A percentile compares a stretch with the other conserved stretches of the same genome.
Conservation (phyloP, 2,888 invertebrate species). For the Copidosoma aretas region DNA sequence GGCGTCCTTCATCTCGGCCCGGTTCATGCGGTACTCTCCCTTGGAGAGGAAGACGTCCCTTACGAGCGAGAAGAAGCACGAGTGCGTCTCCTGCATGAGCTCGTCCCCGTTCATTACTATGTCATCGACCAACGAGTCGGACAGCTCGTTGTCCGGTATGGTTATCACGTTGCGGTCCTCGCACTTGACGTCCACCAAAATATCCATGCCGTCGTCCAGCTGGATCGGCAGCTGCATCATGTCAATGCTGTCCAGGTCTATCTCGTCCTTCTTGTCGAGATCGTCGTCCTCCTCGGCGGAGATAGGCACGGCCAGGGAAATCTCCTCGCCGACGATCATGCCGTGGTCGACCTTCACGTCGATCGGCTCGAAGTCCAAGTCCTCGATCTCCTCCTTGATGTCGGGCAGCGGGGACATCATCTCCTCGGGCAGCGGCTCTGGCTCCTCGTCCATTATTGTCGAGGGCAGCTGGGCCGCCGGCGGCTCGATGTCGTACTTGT, state of each 20-base stretch:
- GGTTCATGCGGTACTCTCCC: slow-evolving; percentile 82
- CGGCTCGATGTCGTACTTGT: slow-evolving; percentile 39
- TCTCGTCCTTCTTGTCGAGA: slow-evolving; percentile 56
- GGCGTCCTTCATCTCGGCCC: slow-evolving; percentile 76
- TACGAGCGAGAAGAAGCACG: slow-evolving; percentile 86
- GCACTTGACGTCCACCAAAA: slow-evolving; percentile 65
- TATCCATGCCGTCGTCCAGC: slow-evolving; percentile 70
- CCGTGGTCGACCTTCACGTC: slow-evolving; percentile 49
- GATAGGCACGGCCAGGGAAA: slow-evolving; percentile 22
- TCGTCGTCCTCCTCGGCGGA: slow-evolving; percentile 53
- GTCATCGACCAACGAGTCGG: slow-evolving; percentile 47
- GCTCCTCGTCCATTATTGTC: slow-evolving; percentile 44
- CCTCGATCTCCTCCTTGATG: slow-evolving; percentile 58
- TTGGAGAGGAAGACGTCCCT: slow-evolving; percentile 87
- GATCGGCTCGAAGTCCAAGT: slow-evolving; percentile 51
- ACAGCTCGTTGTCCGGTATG: slow-evolving; percentile 56
- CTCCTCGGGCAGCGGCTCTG: slow-evolving; percentile 46
- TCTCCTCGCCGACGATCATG: slow-evolving; percentile 15
- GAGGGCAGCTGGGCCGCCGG: slow-evolving; percentile 34
- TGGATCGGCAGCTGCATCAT: slow-evolving; percentile 82
- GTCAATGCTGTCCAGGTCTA: slow-evolving; percentile 70
- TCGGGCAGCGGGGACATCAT: slow-evolving; percentile 49
- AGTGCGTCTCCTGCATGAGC: slow-evolving; percentile 80
- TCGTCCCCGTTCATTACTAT: slow-evolving; percentile 58
- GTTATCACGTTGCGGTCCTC: slow-evolving; percentile 55